Percentiles rank a stretch among this genome's conserved stretches.
These are phyloP conservation scores for Danionella cerebrum DNA, from an alignment of 2,113 vertebrate species.

Conservation along the genomic window DNA sequence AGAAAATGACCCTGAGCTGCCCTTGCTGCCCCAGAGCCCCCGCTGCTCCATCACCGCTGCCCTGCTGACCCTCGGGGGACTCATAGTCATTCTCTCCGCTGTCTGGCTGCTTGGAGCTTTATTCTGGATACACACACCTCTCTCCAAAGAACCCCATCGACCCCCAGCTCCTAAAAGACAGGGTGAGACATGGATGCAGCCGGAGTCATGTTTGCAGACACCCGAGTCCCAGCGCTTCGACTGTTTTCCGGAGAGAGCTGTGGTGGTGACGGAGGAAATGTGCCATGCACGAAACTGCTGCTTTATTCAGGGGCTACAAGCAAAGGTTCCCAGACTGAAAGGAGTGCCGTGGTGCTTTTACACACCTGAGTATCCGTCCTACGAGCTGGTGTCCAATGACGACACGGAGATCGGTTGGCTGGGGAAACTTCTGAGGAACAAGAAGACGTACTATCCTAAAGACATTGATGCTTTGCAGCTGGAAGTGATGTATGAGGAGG, in stretches of 20 bases:
- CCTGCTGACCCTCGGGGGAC: constrained; percentile 55
- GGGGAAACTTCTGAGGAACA: constrained; percentile 58
- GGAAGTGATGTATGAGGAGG: constrained; percentile 66
- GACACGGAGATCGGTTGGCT: constrained; percentile 60
- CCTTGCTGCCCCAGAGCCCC: constrained; percentile 48
- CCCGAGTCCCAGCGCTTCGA: constrained; percentile 70
- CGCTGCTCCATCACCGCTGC: constrained; percentile 50
- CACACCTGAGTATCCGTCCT: constrained; percentile 71
- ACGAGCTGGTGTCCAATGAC: constrained; percentile 60
- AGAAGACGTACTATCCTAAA: constrained; percentile 75
- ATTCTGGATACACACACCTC: constrained; percentile 57
- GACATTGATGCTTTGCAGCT: constrained; percentile 68
- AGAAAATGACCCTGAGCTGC: constrained; percentile 41
- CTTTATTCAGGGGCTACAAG: constrained; percentile 53
- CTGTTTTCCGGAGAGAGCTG: constrained; percentile 71
- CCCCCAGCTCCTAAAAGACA: constrained; percentile 37
- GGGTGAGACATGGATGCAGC: not conserved
- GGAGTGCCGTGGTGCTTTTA: constrained; percentile 85
- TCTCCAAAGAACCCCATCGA: constrained; percentile 29
- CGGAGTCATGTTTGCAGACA: constrained; percentile 52
- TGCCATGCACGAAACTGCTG: constrained; percentile 78
- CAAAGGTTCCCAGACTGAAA: accelerated
- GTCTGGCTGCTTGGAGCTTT: constrained; percentile 63
- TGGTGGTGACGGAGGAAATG: constrained; percentile 71
- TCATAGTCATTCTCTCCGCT: constrained; percentile 54